Conservation (phyloP, 2,113 vertebrate genomes). For the Centropus bengalensis region DNA sequence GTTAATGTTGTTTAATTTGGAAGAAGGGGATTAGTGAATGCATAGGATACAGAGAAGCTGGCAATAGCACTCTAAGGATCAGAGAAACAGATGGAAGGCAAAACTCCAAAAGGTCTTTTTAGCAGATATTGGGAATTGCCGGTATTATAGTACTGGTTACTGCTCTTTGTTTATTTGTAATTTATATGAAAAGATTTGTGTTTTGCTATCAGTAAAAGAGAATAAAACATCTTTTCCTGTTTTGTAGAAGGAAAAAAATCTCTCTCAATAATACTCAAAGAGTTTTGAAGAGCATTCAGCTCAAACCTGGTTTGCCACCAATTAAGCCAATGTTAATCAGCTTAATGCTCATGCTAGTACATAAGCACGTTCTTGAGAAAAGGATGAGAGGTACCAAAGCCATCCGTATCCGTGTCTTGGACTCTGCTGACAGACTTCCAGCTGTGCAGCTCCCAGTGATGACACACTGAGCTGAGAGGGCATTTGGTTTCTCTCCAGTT, state of each 20-base stretch:
- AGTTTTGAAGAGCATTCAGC: neutral
- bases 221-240: neutral
- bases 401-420: neutral
- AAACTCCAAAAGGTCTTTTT: neutral
- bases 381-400: neutral
- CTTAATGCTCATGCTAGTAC: neutral
- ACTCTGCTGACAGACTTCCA: neutral
- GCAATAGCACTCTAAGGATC: neutral
- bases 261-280: neutral
- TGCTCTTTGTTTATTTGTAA: neutral
- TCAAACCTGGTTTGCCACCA: neutral
- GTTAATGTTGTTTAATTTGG: neutral
- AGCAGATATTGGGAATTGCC: neutral
- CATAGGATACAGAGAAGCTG: neutral
- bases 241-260: neutral
- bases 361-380: neutral
- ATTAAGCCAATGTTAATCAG: conserved; percentile 11
- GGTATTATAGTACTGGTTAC: neutral
- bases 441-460: neutral
- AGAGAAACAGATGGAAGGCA: neutral
- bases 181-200: neutral
- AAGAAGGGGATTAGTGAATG: neutral
- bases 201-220: neutral
- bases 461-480: neutral
- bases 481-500: neutral